Percentiles rank a stretch among this genome's conserved stretches.
Evolutionary conservation across 2,888 invertebrate species (phyloP).

Genomic region (Ormyrus nitidulus): DNA sequence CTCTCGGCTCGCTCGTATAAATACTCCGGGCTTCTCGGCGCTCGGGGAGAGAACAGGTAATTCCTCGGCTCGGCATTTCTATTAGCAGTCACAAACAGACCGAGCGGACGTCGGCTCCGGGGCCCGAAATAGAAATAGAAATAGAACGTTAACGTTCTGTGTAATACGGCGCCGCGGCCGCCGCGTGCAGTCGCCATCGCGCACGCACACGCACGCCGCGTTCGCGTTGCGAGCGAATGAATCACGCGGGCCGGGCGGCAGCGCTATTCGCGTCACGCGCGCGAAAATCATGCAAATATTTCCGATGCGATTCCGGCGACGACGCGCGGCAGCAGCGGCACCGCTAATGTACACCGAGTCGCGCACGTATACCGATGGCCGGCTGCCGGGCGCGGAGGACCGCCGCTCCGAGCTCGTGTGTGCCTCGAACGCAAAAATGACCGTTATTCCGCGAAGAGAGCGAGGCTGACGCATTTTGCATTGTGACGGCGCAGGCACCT

Average conservation of each 20-base stretch:
- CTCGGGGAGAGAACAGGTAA: constrained; percentile 3
- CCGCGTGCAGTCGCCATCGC: not conserved
- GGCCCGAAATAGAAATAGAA: constrained; percentile 70
- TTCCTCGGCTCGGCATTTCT: constrained; percentile 60
- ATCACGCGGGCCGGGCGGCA: constrained; percentile 54
- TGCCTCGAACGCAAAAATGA: no score
- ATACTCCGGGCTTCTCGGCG: not conserved
- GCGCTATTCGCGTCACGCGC: constrained; percentile 56
- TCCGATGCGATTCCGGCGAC: constrained; percentile 14
- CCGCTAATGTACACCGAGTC: not conserved
- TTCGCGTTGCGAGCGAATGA: constrained; percentile 58
- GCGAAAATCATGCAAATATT: constrained; percentile 49
- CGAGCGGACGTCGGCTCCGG: constrained; percentile 64
- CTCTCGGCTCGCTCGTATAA: constrained; percentile 4
- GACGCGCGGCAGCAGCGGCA: no score
- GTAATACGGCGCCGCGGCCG: constrained; percentile 37
- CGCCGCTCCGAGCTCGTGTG: no score
- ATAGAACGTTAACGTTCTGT: constrained; percentile 56
- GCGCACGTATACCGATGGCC: not conserved
- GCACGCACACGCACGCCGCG: constrained; percentile 12
- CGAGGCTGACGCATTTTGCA: not conserved
- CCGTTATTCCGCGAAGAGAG: not conserved
- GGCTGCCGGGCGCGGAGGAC: not conserved
- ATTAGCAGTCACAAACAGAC: constrained; percentile 71
- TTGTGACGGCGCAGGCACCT: no score